Evolutionary conservation across 2,797 vertebrate genomes (phyloP).

Genomic region (Siniperca obscura): DNA sequence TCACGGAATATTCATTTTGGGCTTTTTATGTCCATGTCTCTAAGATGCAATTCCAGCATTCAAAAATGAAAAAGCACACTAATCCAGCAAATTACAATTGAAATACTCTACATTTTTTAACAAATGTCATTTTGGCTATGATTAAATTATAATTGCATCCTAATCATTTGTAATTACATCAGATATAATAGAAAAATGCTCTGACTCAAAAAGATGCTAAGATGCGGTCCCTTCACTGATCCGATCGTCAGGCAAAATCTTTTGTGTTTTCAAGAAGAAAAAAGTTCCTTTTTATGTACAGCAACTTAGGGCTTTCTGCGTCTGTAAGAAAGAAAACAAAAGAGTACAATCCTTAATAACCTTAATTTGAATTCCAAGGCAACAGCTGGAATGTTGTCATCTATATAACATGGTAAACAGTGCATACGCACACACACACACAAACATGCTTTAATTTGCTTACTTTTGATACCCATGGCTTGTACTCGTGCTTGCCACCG

Average conservation of each 20-base stretch:
- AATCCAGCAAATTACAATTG: conserved; percentile 21
- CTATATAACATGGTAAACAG: not conserved
- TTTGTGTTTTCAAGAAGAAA: conserved; percentile 35
- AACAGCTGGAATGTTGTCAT: not conserved
- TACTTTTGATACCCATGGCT: conserved; percentile 78
- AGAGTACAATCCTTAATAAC: not conserved
- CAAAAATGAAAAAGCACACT: conserved; percentile 15
- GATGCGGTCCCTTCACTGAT: conserved; percentile 27
- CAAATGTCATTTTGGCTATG: not conserved
- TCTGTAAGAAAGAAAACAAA: conserved; percentile 78
- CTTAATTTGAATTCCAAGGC: not conserved
- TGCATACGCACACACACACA: not conserved
- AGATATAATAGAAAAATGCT: conserved; percentile 39
- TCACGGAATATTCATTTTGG: conserved; percentile 2
- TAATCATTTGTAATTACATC: conserved; percentile 8
- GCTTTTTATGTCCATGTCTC: conserved; percentile 21
- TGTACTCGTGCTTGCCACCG: conserved; percentile 57
- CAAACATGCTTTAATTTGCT: conserved; percentile 31
- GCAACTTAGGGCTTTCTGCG: conserved; percentile 90
- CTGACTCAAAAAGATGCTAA: conserved; percentile 58
- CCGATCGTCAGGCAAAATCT: conserved; percentile 21
- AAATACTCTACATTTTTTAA: conserved; percentile 4
- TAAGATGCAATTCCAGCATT: conserved; percentile 31
- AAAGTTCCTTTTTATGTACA: conserved; percentile 2
- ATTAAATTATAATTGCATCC: conserved; percentile 43